Conservation (phyloP, 2,888 invertebrate species). For the Serripes groenlandicus region DNA sequence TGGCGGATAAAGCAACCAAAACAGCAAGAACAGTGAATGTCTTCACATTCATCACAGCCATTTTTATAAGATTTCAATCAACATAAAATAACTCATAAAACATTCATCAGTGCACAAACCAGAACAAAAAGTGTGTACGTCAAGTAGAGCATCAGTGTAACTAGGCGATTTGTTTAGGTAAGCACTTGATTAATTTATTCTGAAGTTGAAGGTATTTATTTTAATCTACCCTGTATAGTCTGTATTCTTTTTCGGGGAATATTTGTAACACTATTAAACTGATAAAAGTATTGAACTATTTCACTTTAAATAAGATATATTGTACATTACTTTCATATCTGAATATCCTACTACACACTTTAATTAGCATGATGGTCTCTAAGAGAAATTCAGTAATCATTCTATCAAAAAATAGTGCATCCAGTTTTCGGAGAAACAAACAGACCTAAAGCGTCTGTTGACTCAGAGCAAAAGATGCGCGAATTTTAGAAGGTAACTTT, state of each 20-base stretch:
- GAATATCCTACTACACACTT: too few species aligned
- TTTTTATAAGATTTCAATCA: constrained; percentile 13
- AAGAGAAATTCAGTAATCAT: too few species aligned
- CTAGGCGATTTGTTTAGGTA: constrained; percentile 9
- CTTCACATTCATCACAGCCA: constrained; percentile 65
- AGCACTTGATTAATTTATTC: background rate
- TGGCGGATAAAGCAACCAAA: constrained; percentile 62
- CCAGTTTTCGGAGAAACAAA: too few species aligned
- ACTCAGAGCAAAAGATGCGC: constrained; percentile 1
- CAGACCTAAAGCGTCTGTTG: background rate
- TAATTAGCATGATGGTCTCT: too few species aligned
- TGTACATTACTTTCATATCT: too few species aligned
- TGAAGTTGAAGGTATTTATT: too few species aligned
- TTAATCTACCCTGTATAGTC: too few species aligned
- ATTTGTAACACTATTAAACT: too few species aligned
- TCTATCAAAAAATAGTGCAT: too few species aligned
- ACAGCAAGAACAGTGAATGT: constrained; percentile 72
- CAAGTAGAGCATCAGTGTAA: constrained; percentile 1
- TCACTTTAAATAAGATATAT: too few species aligned
- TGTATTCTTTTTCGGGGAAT: too few species aligned
- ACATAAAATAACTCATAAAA: background rate
- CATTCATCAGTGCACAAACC: background rate
- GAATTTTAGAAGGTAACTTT: background rate
- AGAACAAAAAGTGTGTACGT: background rate
- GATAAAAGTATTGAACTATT: too few species aligned